Base-by-base conservation (phyloP, 1,140 invertebrate species). In the Aethina tumida region DNA sequence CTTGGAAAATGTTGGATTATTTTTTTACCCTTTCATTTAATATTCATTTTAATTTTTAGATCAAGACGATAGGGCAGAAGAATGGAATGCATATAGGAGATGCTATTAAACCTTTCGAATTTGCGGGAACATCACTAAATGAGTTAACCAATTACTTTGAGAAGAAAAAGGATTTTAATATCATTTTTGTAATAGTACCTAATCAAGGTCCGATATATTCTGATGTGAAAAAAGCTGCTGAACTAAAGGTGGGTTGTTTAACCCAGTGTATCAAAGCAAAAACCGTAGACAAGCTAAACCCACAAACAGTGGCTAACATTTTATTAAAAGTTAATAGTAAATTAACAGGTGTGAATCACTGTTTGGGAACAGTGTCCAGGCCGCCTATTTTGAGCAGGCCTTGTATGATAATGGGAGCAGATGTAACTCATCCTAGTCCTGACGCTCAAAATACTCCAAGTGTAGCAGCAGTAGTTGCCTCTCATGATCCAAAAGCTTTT, bases 291-390 rank as follows among this genome's bases (percentile, higher is more conserved):
- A 58, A 49, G 32, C 57, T 65, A 32, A 68, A 60, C 42, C n/a
- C 40, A 7, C 53, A 67, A 1, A 67, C 71, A 0, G 74, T 75
- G 0, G 55, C 58, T 0, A 93, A 93, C 56, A 77, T 93, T 40
- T 56, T 90, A 8, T 56, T 88, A 1, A 93, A 94, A 68, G 73
- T 93, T 0, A 83, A 76, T 49, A 77, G 84, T 0, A 93, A 94
- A 61, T 51, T 93, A 18, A 84, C 87, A 62, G 85, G 86, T 0
- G 64, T 77, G 0, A 94, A 92, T 66, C 81, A 89, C 54, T 63
- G 54, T 10, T 48, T 87, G 4, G 50, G 48, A n/a, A 33, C 16
- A 3, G 14, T 4, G 21, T 0, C 28, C 0, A 24, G 58, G 3
- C 56, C 58, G 5, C 21, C 37, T 5, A 66, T 62, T 33, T 38